Conservation (phyloP, 2,888 invertebrate species). For the Erannis defoliaria region DNA sequence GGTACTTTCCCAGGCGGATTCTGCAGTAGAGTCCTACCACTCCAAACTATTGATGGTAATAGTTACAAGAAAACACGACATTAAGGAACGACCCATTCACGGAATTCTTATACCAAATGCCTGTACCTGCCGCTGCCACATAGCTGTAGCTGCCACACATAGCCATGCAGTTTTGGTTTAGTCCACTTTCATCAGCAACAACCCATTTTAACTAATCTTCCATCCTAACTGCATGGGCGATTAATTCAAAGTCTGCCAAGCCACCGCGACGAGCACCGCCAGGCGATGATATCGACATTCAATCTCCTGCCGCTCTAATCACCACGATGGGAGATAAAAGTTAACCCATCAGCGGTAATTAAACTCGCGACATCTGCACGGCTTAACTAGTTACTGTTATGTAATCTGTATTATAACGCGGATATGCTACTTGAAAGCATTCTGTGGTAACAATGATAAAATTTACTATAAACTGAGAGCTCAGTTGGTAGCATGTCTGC, state of each 20-base stretch:
- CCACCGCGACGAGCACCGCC: neutral
- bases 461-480: too few relatives aligned
- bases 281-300: conserved; percentile 62
- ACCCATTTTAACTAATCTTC: neutral
- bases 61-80: too few relatives aligned
- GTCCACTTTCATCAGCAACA: neutral
- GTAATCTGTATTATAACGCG: neutral
- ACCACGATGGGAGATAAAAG: conserved; percentile 53
- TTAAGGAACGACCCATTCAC: too few relatives aligned
- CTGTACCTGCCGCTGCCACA: too few relatives aligned
- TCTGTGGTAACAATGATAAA: too few relatives aligned
- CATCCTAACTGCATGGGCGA: neutral
- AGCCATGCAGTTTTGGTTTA: too few relatives aligned
- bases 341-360: conserved; percentile 61
- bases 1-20: too few relatives aligned
- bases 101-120: too few relatives aligned
- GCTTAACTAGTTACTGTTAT: neutral
- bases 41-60: too few relatives aligned
- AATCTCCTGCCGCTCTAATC: conserved; percentile 67
- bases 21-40: too few relatives aligned
- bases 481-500: too few relatives aligned
- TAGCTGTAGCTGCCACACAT: too few relatives aligned
- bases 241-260: neutral
- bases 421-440: neutral
- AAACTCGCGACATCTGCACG: conserved; percentile 11